Conservation (phyloP, 1,140 invertebrate species). For the Latrodectus geometricus region DNA sequence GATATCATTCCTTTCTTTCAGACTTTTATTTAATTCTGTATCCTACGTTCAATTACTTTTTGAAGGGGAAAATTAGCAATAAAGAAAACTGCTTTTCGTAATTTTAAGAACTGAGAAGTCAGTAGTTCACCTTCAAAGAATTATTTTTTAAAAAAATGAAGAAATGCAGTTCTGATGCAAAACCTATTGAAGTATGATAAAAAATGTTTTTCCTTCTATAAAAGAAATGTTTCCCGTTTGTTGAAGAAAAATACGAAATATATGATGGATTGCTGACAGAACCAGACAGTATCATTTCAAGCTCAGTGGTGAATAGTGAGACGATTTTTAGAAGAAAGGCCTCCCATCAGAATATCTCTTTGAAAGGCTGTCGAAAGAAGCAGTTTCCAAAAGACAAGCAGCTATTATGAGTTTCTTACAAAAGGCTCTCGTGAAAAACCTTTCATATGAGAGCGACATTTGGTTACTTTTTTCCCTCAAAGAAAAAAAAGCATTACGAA, state of each 20-base stretch:
- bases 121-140: too few species aligned
- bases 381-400: conserved; percentile 26
- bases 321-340: conserved; percentile 4
- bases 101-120: too few species aligned
- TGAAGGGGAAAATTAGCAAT: too few species aligned
- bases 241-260: conserved; percentile 20
- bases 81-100: too few species aligned
- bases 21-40: too few species aligned
- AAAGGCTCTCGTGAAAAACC: not conserved
- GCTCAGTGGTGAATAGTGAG: not conserved
- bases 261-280: conserved; percentile 44
- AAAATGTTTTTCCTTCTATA: not conserved
- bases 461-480: conserved; percentile 2
- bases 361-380: not conserved
- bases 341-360: conserved; percentile 15
- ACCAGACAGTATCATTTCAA: conserved; percentile 32
- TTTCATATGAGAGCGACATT: conserved; percentile 27
- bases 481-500: too few species aligned
- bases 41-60: too few species aligned
- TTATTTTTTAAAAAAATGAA: too few species aligned
- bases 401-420: conserved; percentile 25
- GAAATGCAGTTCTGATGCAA: too few species aligned
- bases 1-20: too few species aligned
- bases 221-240: not conserved
- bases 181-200: too few species aligned